Base-by-base conservation (phyloP, 2,888 invertebrate genomes). In the Polymixis lichenea region DNA sequence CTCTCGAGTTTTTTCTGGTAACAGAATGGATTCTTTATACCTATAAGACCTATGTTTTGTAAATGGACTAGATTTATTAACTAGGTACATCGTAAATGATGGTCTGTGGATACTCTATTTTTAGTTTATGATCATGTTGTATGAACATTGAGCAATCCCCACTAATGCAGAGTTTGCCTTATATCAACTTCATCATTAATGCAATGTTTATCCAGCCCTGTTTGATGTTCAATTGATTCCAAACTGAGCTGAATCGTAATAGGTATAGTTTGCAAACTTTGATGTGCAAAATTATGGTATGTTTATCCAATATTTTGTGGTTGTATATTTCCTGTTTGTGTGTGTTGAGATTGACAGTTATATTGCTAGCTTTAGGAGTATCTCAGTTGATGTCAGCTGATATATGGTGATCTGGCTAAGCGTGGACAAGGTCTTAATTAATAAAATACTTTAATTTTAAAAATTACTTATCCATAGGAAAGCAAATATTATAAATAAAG, bases 171-270 rank as follows among this genome's bases (percentile, higher is more conserved):
- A 0, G 3, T 51, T 70, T 61, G n/a, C 78, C 83, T 53, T 53
- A 82, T 70, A 70, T 70, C 51, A 82, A 82, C 77, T 65, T 5
- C 66, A 58, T 67, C 13, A 51, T 60, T 77, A 43, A 61, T 70
- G 28, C 9, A 77, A 38, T 82, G 60, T 77, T 46, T 70, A 77
- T 32, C 2, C 2, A 46, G 19, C 17, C 0, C 15, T 61, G 71
- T 83, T 80, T 77, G 78, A 83, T 78, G 78, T 77, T 53, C 71
- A 64, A 78, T 78, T 46, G 61, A 15, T 62, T 77, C 58, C 46
- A 25, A 76, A 76, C 58, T 77, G 51, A 38, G 56, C 19, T 66
- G 60, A 77, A 77, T 64, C 51, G 56, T 67, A 8, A 49, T 55
- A 38, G 11, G 9, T 11, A 9, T 19, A 32, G 56, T 72, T 58